Evolutionary conservation across 2,888 invertebrate species (phyloP).

Genomic region (Ornithoptera alexandrae): DNA sequence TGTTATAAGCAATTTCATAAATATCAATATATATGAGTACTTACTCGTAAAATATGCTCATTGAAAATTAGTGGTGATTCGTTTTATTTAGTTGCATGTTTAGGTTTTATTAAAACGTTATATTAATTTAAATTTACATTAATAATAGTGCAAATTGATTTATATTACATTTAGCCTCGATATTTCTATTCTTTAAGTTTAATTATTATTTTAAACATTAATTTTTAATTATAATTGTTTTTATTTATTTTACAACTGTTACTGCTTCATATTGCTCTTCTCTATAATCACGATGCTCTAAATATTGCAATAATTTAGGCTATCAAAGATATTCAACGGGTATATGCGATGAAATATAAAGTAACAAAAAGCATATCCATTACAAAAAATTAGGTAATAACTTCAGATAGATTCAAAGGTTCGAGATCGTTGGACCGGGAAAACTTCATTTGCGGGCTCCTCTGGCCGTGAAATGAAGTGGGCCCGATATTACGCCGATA

Average conservation of each 20-base stretch:
- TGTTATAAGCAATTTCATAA: not conserved
- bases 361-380: slow-evolving; percentile 45
- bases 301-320: too few species aligned
- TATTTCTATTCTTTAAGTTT: too few species aligned
- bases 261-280: too few species aligned
- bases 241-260: not conserved
- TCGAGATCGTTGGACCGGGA: slow-evolving; percentile 66
- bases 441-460: slow-evolving; percentile 78
- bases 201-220: not conserved
- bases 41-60: not conserved
- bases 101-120: too few species aligned
- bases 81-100: too few species aligned
- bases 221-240: not conserved
- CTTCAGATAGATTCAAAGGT: slow-evolving; percentile 35
- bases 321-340: not conserved
- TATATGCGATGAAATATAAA: slow-evolving; percentile 2
- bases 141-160: too few species aligned
- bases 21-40: not conserved
- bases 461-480: slow-evolving; percentile 79
- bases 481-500: slow-evolving; percentile 58
- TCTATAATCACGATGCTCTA: too few species aligned
- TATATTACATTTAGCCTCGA: too few species aligned
- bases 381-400: slow-evolving; percentile 28
- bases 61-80: too few species aligned
- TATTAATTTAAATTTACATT: too few species aligned